These are phyloP conservation scores for Heptranchias perlo DNA, from an alignment of 2,113 vertebrate genomes.

Conservation along the genomic window DNA sequence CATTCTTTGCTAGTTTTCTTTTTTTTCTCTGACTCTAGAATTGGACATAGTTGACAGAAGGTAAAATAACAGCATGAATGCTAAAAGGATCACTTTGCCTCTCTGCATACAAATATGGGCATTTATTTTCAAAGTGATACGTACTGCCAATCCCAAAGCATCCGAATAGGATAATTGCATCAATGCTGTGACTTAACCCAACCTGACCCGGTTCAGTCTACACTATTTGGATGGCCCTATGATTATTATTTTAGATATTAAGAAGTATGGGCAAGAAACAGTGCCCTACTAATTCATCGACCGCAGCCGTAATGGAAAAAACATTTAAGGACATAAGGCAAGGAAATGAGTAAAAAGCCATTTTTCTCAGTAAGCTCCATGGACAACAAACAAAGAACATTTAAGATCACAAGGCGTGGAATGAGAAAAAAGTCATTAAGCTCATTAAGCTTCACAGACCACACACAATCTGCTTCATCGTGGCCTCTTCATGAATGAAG, in stretches of 20 bases:
- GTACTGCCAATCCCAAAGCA: not conserved
- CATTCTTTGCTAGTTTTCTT: constrained; percentile 2
- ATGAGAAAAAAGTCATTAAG: no score
- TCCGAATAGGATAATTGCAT: constrained; percentile 14
- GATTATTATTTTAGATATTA: not conserved
- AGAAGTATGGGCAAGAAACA: not conserved
- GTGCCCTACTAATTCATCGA: not conserved
- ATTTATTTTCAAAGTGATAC: not conserved
- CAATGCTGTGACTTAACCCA: not conserved
- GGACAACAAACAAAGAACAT: not conserved
- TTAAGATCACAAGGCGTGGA: no score
- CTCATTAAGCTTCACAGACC: not conserved
- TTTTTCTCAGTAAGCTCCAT: not conserved
- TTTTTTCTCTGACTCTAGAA: not conserved
- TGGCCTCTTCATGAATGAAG: not conserved
- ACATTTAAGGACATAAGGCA: not conserved
- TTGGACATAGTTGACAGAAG: constrained; percentile 11
- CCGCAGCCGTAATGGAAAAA: not conserved
- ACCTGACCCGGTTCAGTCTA: not conserved
- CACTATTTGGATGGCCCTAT: not conserved
- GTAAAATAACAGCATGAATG: constrained; percentile 14
- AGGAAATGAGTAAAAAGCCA: not conserved
- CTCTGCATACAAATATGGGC: not conserved
- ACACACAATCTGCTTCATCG: not conserved
- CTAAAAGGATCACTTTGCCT: not conserved